A percentile compares a stretch with the other conserved stretches of the same genome.
These are phyloP conservation scores for Aspidoscelis tigris DNA, from an alignment of 2,113 vertebrate genomes.

Conservation along the genomic window DNA sequence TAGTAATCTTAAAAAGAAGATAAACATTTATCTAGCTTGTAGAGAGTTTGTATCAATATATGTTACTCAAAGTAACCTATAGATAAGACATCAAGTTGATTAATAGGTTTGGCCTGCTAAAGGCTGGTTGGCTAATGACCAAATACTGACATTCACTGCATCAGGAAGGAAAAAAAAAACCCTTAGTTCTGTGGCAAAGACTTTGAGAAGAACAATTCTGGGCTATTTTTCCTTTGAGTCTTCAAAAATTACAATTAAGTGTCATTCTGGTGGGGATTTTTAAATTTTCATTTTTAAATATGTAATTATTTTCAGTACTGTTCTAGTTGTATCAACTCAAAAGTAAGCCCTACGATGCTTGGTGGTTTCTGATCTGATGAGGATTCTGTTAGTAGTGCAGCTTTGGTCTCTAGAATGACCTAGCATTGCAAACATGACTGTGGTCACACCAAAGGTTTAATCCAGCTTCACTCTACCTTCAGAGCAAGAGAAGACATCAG, in stretches of 20 bases:
- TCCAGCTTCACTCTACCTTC: no score
- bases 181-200: background rate
- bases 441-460: no score
- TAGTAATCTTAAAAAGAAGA: background rate
- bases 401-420: no score
- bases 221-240: background rate
- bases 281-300: no score
- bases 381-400: no score
- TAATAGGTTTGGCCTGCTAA: background rate
- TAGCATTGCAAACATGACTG: no score
- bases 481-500: no score
- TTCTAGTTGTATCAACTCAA: no score
- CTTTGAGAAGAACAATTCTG: background rate
- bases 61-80: background rate
- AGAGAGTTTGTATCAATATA: background rate
- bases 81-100: conserved; percentile 2
- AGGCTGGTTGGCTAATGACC: background rate
- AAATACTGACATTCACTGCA: background rate
- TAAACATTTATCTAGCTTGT: background rate
- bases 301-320: no score
- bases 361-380: no score
- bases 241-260: background rate
- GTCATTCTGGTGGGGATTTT: background rate
- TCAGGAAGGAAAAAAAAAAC: background rate
- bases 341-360: no score